A percentile compares a stretch with the other conserved stretches of the same genome.
Evolutionary conservation across 2,113 vertebrate species (phyloP).

Genomic region (Eupsittula cactorum): DNA sequence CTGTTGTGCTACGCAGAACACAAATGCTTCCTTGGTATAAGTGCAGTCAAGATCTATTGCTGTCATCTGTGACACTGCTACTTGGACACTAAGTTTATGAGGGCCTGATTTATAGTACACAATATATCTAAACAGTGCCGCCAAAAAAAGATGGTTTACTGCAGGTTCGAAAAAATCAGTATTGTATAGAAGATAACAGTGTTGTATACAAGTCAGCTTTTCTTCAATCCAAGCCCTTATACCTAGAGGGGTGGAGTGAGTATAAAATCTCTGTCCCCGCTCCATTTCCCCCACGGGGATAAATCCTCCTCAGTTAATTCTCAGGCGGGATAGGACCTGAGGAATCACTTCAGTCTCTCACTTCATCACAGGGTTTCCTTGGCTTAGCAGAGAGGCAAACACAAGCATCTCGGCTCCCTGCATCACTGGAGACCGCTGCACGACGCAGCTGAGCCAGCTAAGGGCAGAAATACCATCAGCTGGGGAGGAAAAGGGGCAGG

Average conservation of each 20-base stretch:
- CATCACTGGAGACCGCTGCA: accelerated
- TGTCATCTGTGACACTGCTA: not conserved
- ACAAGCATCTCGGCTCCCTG: not conserved
- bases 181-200: not conserved
- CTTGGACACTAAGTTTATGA: not conserved
- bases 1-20: not conserved
- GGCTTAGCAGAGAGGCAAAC: not conserved
- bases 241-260: not conserved
- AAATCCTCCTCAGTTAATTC: not conserved
- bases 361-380: not conserved
- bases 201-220: not conserved
- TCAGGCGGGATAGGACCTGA: accelerated
- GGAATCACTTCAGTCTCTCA: not conserved
- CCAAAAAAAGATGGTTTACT: not conserved
- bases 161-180: not conserved
- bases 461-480: not conserved
- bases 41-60: not conserved
- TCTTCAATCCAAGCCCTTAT: not conserved
- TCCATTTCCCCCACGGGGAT: not conserved
- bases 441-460: not conserved
- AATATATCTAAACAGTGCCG: not conserved
- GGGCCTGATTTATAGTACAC: not conserved
- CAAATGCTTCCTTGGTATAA: not conserved
- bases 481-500: not conserved
- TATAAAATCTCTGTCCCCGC: not conserved